Conservation (phyloP, 2,888 invertebrate species). For the Bugula neritina region DNA sequence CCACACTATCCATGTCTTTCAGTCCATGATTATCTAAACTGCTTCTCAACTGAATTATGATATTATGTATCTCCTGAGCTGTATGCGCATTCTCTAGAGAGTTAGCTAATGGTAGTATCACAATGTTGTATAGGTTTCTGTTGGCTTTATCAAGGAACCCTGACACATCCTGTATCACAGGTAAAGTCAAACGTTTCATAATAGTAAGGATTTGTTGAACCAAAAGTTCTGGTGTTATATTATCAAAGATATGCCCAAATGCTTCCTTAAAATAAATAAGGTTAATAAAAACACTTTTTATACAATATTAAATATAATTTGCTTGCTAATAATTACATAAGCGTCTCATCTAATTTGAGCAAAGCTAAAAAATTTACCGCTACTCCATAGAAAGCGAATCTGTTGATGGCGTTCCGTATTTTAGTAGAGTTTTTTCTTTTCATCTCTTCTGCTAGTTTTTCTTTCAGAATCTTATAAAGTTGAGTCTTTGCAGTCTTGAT, state of each 20-base stretch:
- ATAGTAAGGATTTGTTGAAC: no score
- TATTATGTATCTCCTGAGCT: not conserved
- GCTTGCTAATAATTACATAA: no score
- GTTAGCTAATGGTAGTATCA: conserved; percentile 1
- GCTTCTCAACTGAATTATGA: not conserved
- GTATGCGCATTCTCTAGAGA: conserved; percentile 2
- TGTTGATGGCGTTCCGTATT: conserved; percentile 19
- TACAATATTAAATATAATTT: no score
- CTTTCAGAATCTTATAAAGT: conserved; percentile 19
- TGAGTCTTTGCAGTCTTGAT: not conserved
- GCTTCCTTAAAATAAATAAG: no score
- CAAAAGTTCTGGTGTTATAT: no score
- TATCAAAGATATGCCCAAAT: no score
- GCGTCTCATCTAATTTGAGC: no score
- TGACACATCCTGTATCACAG: conserved; percentile 2
- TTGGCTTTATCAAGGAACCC: conserved; percentile 16
- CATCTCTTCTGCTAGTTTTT: conserved; percentile 17
- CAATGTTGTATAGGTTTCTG: conserved; percentile 1
- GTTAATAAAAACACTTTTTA: no score
- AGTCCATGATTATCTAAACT: not conserved
- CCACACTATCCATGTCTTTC: not conserved
- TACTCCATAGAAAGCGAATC: conserved; percentile 18
- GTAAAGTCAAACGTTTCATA: no score
- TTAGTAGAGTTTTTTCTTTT: not conserved
- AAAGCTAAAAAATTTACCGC: no score